Base-by-base conservation (phyloP, 1,140 invertebrate genomes). In the Zaprionus lachaisei region DNA sequence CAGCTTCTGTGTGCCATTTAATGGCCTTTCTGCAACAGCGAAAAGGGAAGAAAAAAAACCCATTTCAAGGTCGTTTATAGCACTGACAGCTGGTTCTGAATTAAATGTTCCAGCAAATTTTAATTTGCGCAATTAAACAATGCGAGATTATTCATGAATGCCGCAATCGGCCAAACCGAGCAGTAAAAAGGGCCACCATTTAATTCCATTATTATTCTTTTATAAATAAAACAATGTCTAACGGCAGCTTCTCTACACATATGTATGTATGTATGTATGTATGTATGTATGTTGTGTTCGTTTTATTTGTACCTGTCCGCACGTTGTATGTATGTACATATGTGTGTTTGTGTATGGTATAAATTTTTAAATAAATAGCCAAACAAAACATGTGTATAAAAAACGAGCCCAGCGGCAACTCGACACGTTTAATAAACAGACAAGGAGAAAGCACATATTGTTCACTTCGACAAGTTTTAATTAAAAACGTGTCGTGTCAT, bases 31-130 rank as follows among this genome's bases (percentile, higher is more conserved):
- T 41, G 22, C 51, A 56, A 56, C 31, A 24, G 47, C 58, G 49
- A 38, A 63, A 26, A 44, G 26, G 28, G 28, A 24, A 28, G 6
- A 47, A 57, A 60, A 60, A 61, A 69, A 70, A 57, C 77, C 77
- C 71, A 65, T 83, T 80, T 58, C 83, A 86, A 86, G 84, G 83
- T 72, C 77, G 64, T 54, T 17, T 44, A 56, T 54, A 69, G 75
- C 77, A 77, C 41, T 73, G 83, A 77, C 73, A 84, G 72, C 80
- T 83, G 81, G 67, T 11, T 6, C 24, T 38, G 34, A 69, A 65
- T 84, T 73, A 69, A 84, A 64, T 75, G 77, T 72, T 41, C 14
- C 47, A 24, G n/a, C 47, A 60, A 68, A 51, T 61, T 69, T 57
- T 64, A 75, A 71, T 75, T 71, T 71, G 60, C 31, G 54, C 72